Evolutionary conservation across 2,113 vertebrate species (phyloP), one percentile per base, ranked within the genome.

Genomic region (Datnioides undecimradiatus): DNA sequence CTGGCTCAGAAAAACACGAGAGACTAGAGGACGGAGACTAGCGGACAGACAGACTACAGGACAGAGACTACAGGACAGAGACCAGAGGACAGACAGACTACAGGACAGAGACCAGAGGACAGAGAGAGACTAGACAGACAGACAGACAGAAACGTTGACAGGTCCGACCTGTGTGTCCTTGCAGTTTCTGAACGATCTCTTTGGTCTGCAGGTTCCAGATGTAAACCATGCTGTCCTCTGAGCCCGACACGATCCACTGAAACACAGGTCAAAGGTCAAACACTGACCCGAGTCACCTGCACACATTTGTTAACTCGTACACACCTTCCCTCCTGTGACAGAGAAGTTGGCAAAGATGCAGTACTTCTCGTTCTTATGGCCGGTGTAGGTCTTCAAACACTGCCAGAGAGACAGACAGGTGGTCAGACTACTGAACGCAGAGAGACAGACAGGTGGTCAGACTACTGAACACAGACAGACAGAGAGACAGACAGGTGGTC

Each of bases 151-250:
- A n/a, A n/a, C n/a, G 48, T 33, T 19, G 1, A 69, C n/a, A 40
- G 31, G 38, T 83, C 45, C 3, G 83, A 98, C 97, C 97, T 92
- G 97, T 98, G 87, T 98, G 97, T 31, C 97, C 97, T 78, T 97
- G 97, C 80, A 98, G 84, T 84, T 98, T 98, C 95, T 98, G 97
- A 60, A 97, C 97, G 0, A 97, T 95, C 95, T 98, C 97, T 94
- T 98, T 98, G 11, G 97, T 98, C 92, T 97, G 97, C 58, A 98
- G 95, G 92, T 98, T 98, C 97, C 97, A 97, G 48, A 98, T 96
- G 79, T 98, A 97, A 58, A 98, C 97, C 90, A 97, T 91, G 93
- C 97, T 97, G 87, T 98, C 97, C 88, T 98, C 97, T 1, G 97
- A 98, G 25, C 97, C 97, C 0, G 97, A 97, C 77, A 98, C 97